Base-by-base conservation (phyloP, 2,888 invertebrate genomes). In the Trichogramma evanescens region DNA sequence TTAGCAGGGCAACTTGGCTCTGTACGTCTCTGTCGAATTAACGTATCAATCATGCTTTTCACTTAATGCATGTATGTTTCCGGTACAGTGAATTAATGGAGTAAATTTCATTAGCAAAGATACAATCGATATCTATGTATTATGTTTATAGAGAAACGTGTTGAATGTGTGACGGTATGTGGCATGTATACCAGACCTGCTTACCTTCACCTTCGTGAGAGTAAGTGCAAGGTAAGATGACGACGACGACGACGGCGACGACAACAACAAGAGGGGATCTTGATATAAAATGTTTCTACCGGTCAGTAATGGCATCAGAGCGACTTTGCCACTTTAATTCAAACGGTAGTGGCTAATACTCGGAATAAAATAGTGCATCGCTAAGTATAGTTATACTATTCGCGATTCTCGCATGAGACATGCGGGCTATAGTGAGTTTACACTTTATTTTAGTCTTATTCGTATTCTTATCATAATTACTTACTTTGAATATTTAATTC, bases 221-320 rank as follows among this genome's bases (percentile, higher is more conserved):
- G 54, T 55, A 59, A 62, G 62, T 58, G 52, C 59, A 57, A 56
- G 50, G 56, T 6, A 40, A 50, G 54, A 13, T 8, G 49, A 49
- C 53, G 43, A 26, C 4, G 40, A 13, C 2, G 57, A 8, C 6
- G 43, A 9, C 13, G 43, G 13, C 13, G 50, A 8, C 13, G 5
- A 13, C 8, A 13, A 10, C 9, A 61, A 62, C 52, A 62, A 74
- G 76, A 72, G 77, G 77, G 78, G 77, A 73, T 74, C 67, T 67
- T 66, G 68, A 74, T 77, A 77, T 78, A 78, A 77, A 76, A 74
- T 72, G 72, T 76, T 71, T 75, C 74, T 70, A 72, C 73, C 70
- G 69, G 70, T 69, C 73, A 68, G 74, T 71, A 72, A 72, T 73
- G 70, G 66, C 72, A 73, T 67, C 76, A 78, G 73, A 77, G 57